phyloP scores from a whole-genome alignment of 2,888 invertebrate genomes.

The Drosophila suboccidentalis region DNA sequence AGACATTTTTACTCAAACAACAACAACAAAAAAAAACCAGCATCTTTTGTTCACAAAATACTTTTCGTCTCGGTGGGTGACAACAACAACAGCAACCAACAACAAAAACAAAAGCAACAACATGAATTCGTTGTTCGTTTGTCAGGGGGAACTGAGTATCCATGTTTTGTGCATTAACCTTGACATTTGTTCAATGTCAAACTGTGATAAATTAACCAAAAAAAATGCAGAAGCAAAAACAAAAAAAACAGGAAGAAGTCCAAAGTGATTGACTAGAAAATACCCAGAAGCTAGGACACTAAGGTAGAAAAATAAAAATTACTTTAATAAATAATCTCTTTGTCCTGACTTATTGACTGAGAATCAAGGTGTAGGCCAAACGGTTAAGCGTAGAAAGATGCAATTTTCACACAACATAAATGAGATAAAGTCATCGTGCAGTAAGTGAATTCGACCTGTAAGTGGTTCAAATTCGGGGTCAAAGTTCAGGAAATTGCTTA shows the following conservation, averaged over 20 bases:
- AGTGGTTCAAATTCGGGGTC: no score
- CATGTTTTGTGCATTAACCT: conserved; percentile 53
- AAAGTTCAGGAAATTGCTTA: no score
- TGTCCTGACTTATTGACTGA: no score
- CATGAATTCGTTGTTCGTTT: conserved; percentile 10
- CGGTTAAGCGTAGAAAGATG: no score
- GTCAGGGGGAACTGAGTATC: conserved; percentile 8
- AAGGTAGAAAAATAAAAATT: not conserved
- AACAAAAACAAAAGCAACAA: conserved; percentile 14
- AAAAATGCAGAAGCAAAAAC: conserved; percentile 18
- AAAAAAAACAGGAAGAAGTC: not conserved
- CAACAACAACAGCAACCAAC: conserved; percentile 39
- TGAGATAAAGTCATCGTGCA: no score
- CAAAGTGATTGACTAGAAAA: not conserved
- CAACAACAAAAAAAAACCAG: conserved; percentile 13
- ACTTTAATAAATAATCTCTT: no score
- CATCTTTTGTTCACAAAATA: conserved; percentile 47
- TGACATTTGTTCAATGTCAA: conserved; percentile 76
- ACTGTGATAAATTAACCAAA: conserved; percentile 51
- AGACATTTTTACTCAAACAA: conserved; percentile 26
- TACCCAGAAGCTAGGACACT: conserved; percentile 3
- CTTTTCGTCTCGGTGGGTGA: conserved; percentile 50
- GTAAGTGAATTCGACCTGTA: no score
- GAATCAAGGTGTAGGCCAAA: no score
- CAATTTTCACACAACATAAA: no score